Evolutionary conservation across 2,888 invertebrate species (phyloP).

Genomic region (Hedya salicella): DNA sequence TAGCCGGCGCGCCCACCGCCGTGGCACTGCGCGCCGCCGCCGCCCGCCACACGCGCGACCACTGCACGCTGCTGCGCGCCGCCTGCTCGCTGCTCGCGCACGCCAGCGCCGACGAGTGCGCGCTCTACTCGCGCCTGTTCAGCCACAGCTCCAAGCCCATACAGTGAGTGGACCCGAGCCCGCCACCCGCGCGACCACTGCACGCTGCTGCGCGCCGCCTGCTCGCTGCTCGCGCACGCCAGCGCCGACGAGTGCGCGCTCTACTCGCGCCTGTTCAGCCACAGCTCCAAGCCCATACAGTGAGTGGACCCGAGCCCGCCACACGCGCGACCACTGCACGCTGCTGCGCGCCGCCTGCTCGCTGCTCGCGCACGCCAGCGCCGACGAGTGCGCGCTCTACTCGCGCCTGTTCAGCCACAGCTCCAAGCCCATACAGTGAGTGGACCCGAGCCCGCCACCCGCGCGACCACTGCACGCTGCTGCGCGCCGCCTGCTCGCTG

Average conservation of each 20-base stretch:
- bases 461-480: too few relatives aligned
- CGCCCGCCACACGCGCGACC: conserved; percentile 84
- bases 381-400: too few relatives aligned
- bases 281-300: background rate
- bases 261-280: too few relatives aligned
- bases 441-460: too few relatives aligned
- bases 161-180: conserved; percentile 49
- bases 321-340: too few relatives aligned
- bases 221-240: conserved; percentile 86
- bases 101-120: conserved; percentile 17
- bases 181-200: conserved; percentile 60
- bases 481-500: too few relatives aligned
- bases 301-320: too few relatives aligned
- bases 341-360: too few relatives aligned
- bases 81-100: conserved; percentile 88
- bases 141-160: background rate
- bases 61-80: conserved; percentile 19
- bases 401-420: too few relatives aligned
- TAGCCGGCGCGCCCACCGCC: conserved; percentile 89
- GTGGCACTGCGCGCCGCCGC: conserved; percentile 88
- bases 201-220: conserved; percentile 58
- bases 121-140: conserved; percentile 2
- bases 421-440: too few relatives aligned
- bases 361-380: too few relatives aligned
- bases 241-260: too few relatives aligned